Evolutionary conservation across 2,888 invertebrate genomes (phyloP).

Genomic region (Synanthedon formicaeformis): DNA sequence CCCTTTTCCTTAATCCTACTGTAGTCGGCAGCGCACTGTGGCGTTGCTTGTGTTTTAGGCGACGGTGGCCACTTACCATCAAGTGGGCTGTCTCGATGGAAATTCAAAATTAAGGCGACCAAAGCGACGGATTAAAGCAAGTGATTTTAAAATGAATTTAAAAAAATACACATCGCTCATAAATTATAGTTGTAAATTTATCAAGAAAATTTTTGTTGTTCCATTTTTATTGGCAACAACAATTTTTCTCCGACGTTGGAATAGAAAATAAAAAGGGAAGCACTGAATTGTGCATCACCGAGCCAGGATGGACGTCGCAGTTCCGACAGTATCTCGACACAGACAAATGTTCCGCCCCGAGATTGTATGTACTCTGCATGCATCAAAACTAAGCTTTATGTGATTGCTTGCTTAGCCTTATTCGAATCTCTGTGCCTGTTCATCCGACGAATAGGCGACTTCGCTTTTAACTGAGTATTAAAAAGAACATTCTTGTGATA

Average conservation of each 20-base stretch:
- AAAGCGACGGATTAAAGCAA: too few species aligned
- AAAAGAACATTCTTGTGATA: neutral
- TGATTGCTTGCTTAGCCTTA: neutral
- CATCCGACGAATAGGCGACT: neutral
- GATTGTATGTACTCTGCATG: slow-evolving; percentile 10
- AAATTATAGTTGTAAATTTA: neutral
- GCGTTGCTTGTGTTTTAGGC: too few species aligned
- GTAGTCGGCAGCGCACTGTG: too few species aligned
- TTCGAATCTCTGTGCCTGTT: neutral
- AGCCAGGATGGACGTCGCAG: slow-evolving; percentile 15
- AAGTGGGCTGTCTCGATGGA: too few species aligned
- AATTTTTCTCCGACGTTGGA: neutral
- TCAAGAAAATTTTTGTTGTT: neutral
- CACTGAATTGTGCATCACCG: slow-evolving; percentile 1
- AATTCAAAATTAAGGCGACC: too few species aligned
- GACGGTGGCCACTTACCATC: too few species aligned
- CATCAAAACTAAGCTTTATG: neutral
- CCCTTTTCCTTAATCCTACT: too few species aligned
- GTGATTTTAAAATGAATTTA: too few species aligned
- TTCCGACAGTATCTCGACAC: slow-evolving; percentile 30
- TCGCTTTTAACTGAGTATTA: neutral
- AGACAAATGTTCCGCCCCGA: slow-evolving; percentile 28
- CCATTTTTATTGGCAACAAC: neutral
- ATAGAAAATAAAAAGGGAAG: neutral
- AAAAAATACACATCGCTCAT: neutral